phyloP scores from a whole-genome alignment of 2,888 invertebrate species.

The Aleiodes alternator region DNA sequence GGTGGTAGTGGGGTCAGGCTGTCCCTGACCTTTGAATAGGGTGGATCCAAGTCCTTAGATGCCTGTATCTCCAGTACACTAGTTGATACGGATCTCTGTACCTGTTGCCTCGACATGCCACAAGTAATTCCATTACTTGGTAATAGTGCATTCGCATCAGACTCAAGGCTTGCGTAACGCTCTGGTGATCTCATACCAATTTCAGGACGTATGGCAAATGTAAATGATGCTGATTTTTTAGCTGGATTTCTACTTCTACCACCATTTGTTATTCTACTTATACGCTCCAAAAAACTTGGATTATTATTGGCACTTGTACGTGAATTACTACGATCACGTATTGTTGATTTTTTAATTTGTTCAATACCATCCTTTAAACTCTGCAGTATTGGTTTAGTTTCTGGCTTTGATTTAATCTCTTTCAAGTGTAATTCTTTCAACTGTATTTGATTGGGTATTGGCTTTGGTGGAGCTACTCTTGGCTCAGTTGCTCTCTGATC shows the following conservation, averaged over 20 bases:
- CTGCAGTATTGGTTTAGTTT: slow-evolving; percentile 70
- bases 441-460: slow-evolving; percentile 58
- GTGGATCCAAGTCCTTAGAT: slow-evolving; percentile 69
- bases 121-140: slow-evolving; percentile 46
- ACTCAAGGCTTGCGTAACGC: slow-evolving; percentile 71
- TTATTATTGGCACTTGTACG: slow-evolving; percentile 59
- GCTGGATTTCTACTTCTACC: slow-evolving; percentile 70
- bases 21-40: slow-evolving; percentile 73
- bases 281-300: slow-evolving; percentile 68
- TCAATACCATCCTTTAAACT: slow-evolving; percentile 70
- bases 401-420: slow-evolving; percentile 70
- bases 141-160: slow-evolving; percentile 66
- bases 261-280: slow-evolving; percentile 71
- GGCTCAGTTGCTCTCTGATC: slow-evolving; percentile 72
- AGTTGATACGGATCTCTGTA: slow-evolving; percentile 72
- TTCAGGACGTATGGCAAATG: slow-evolving; percentile 71
- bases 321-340: slow-evolving; percentile 67
- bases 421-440: slow-evolving; percentile 69
- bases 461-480: slow-evolving; percentile 70
- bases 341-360: slow-evolving; percentile 71
- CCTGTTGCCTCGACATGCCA: slow-evolving; percentile 62
- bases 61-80: slow-evolving; percentile 69
- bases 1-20: slow-evolving; percentile 69
- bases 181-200: slow-evolving; percentile 72
- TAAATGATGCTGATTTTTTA: slow-evolving; percentile 72